Conservation (phyloP, 2,888 invertebrate genomes). For the Drosophila prostipennis region DNA sequence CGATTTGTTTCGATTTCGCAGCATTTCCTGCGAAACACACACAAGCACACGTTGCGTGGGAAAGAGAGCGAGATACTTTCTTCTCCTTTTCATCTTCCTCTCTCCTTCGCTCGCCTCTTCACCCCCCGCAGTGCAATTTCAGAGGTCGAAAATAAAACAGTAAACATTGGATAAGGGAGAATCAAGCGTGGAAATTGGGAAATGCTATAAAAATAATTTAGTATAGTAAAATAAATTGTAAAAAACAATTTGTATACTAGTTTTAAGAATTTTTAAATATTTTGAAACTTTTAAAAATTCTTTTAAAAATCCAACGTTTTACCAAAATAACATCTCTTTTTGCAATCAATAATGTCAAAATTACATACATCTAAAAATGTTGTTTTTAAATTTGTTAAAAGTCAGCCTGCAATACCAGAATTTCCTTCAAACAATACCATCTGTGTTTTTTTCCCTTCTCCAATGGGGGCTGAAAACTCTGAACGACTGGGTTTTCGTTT, state of each 20-base stretch:
- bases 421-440: slow-evolving; percentile 4
- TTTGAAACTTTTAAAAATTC: too few relatives aligned
- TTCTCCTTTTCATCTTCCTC: slow-evolving; percentile 6
- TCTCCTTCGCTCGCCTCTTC: slow-evolving; percentile 24
- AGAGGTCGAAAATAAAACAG: slow-evolving; percentile 33
- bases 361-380: not conserved
- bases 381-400: not conserved
- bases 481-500: slow-evolving; percentile 4
- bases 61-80: slow-evolving; percentile 2
- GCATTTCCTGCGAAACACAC: slow-evolving; percentile 62
- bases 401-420: not conserved
- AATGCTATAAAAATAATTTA: not conserved
- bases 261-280: too few relatives aligned
- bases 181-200: slow-evolving; percentile 3
- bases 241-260: too few relatives aligned
- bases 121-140: slow-evolving; percentile 69
- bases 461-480: slow-evolving; percentile 13
- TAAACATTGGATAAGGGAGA: slow-evolving; percentile 22
- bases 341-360: too few relatives aligned
- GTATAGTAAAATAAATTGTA: too few relatives aligned
- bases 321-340: too few relatives aligned
- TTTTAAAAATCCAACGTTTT: too few relatives aligned
- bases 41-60: slow-evolving; percentile 19
- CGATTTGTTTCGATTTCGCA: slow-evolving; percentile 12
- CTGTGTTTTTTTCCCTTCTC: slow-evolving; percentile 1